phyloP scores from a whole-genome alignment of 64 coral and sea anemone genomes.

The Acropora tenuis region DNA sequence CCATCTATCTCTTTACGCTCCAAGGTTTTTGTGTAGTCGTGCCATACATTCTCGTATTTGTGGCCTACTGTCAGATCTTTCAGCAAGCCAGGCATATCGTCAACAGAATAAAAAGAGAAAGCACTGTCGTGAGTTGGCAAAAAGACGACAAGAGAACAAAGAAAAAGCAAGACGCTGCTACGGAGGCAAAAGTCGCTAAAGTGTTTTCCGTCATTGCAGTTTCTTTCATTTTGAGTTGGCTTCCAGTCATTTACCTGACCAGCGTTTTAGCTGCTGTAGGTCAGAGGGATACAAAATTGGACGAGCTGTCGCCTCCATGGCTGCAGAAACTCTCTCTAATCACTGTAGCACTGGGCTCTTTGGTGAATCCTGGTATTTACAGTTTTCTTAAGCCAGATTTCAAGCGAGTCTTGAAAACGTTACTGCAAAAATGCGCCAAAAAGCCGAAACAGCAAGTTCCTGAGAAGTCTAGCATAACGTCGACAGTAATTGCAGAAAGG shows the following conservation, averaged over 20 bases:
- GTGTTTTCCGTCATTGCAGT: constrained; percentile 52
- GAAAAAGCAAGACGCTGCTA: constrained; percentile 4
- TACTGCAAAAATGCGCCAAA: not conserved
- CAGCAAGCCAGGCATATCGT: constrained; percentile 55
- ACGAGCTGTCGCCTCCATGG: constrained; percentile 23
- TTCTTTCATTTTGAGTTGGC: constrained; percentile 70
- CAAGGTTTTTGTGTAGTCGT: constrained; percentile 56
- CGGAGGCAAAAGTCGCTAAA: constrained; percentile 62
- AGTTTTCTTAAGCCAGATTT: constrained; percentile 94
- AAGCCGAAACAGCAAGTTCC: not conserved
- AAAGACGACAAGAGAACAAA: constrained; percentile 3
- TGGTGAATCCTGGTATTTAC: constrained; percentile 80
- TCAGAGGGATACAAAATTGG: not conserved
- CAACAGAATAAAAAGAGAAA: constrained; percentile 28
- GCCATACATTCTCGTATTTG: constrained; percentile 60
- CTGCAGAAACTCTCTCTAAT: constrained; percentile 35
- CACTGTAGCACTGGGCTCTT: constrained; percentile 71
- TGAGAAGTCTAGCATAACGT: not conserved
- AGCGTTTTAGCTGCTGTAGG: constrained; percentile 27
- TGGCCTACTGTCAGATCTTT: constrained; percentile 66
- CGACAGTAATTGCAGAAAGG: not conserved
- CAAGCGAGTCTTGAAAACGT: constrained; percentile 47
- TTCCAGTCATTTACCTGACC: constrained; percentile 68
- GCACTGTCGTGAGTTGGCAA: not conserved
- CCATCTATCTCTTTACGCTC: constrained; percentile 49